Base-by-base conservation (phyloP, 2,888 invertebrate species). In the Salticus scenicus region DNA sequence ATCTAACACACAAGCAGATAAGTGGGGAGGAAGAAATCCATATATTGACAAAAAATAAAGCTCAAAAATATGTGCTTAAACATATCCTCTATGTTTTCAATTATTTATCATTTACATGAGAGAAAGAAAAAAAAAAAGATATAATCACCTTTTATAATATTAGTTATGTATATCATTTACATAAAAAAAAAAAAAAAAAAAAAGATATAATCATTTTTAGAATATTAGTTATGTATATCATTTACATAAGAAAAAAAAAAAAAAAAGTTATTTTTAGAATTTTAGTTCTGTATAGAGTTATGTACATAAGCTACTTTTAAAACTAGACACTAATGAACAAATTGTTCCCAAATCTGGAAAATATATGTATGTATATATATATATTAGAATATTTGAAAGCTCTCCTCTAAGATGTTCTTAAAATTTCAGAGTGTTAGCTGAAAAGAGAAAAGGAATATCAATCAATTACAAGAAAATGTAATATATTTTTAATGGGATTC, bases 331-430 rank as follows among this genome's bases (percentile, higher is more conserved):
- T 57, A 57, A n/a, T 17, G 57, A 57, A 57, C 57, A 57, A 24
- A 24, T 57, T 57, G 57, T 57, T 24, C 57, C 57, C 57, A 57
- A 57, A 57, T 57, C 57, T 57, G 57, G 57, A 57, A 57, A 57
- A 57, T 57, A 57, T 57, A 57, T 57, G 17, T 47, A 17, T 47
- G 17, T 47, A 47, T 47, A 17, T 47, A 37, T 37, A 37, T 37
- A n/a, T n/a, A 37, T 37, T 37, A 37, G 37, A n/a, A 37, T 37
- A 4, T 57, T 57, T 57, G 57, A 57, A 57, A 57, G 57, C 57
- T 57, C 57, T 57, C 57, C 20, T 7, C 57, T 57, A 24, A 57
- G 2, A 24, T 24, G 24, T 17, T 24, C 57, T n/a, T n/a, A n/a
- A n/a, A 17, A 1, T 24, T 57, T 24, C 2, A 24, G 24, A 24